phyloP scores from a whole-genome alignment of 2,113 vertebrate genomes.

The Forbesichthys papilliferus region DNA sequence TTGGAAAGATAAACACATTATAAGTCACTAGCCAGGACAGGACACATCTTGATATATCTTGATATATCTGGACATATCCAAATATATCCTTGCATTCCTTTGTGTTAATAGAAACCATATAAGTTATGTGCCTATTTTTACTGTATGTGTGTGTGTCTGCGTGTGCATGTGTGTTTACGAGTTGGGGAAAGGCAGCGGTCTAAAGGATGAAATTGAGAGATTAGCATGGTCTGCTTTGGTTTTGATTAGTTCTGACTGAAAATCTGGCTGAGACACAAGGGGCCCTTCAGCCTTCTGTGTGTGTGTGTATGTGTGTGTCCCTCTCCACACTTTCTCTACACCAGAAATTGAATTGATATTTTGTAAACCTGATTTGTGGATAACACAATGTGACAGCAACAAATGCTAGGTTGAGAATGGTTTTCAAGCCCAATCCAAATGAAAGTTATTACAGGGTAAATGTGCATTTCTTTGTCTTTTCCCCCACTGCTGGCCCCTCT shows the following conservation, averaged over 20 bases:
- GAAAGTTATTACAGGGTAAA: slow-evolving; percentile 99
- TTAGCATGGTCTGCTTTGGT: slow-evolving; percentile 87
- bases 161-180: slow-evolving; percentile 74
- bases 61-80: too few species aligned
- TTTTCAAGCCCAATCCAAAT: slow-evolving; percentile 98
- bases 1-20: too few species aligned
- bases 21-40: too few species aligned
- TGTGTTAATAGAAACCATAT: too few species aligned
- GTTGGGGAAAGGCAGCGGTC: slow-evolving; percentile 85
- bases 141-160: background rate
- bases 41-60: too few species aligned
- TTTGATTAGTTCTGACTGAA: slow-evolving; percentile 97
- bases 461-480: slow-evolving; percentile 91
- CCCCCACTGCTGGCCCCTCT: slow-evolving; percentile 35
- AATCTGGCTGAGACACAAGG: slow-evolving; percentile 89
- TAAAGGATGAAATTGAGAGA: slow-evolving; percentile 96
- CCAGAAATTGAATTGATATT: slow-evolving; percentile 99
- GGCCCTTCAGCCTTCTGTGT: slow-evolving; percentile 84
- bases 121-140: slow-evolving; percentile 16
- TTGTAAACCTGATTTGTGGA: slow-evolving; percentile 99
- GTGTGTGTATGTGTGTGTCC: slow-evolving; percentile 33
- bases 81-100: too few species aligned
- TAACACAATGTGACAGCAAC: slow-evolving; percentile 99
- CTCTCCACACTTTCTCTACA: slow-evolving; percentile 49
- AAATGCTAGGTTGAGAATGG: slow-evolving; percentile 94